Evolutionary conservation across 2,797 vertebrate genomes (phyloP), one percentile per base, ranked within the genome.

Genomic region (Chelon labrosus): DNA sequence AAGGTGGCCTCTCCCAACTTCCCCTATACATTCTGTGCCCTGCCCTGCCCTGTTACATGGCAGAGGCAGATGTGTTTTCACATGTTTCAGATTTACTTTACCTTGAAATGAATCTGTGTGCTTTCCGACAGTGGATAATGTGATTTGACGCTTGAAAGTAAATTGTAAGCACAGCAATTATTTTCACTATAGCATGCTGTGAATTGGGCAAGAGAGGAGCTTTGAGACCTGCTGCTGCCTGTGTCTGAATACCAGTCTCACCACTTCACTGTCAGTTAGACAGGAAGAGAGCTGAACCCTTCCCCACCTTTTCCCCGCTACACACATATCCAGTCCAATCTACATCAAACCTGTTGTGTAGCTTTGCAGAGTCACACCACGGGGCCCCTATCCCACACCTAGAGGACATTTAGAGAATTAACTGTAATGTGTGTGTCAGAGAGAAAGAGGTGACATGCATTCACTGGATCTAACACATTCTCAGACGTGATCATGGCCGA

Each of bases 231-330:
- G 56, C 66, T 10, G 11, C 44, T 44, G 58, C 51, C 53, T 3
- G 20, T 49, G 60, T 65, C 56, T 75, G 62, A 79, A 80, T 67
- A 87, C 76, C 79, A 71, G 81, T 47, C 83, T 55, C 63, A 74
- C 50, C 76, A 20, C 73, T 80, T 82, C 50, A 70, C 66, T 61
- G 73, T 51, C 56, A 41, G 68, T 19, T 47, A 5, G 10, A 51
- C 7, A 73, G 51, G 49, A 19, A 50, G 25, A 49, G 70, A 73
- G 63, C 55, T 73, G 65, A 70, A 78, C 66, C 62, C 56, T 75
- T 25, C 58, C 51, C 41, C 27, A 20, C 39, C 20, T 38, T 71
- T 61, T 27, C 64, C 58, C 37, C 31, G 1, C 53, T 7, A 4
- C 55, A 61, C 58, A 74, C 66, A 38, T 47, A 61, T 86, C 89